Base-by-base conservation (phyloP, 2,888 invertebrate genomes). In the Lasius fuliginosus region DNA sequence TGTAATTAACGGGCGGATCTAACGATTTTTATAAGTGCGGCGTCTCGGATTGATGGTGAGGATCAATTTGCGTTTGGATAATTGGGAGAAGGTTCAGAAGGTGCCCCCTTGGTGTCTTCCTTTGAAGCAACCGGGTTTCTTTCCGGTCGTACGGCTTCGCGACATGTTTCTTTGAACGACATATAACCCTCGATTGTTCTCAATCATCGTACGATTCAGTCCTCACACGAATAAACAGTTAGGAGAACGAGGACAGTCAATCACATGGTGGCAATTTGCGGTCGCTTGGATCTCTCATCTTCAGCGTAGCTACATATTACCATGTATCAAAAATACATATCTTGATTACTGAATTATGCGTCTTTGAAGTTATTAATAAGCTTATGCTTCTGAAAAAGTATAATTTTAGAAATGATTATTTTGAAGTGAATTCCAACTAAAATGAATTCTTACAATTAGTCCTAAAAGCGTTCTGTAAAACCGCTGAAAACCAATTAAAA, bases 121-220 rank as follows among this genome's bases (percentile, higher is more conserved):
- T 68, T 67, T 77, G 64, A 69, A 77, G 42, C 49, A 42, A 36
- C 30, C 30, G 53, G 68, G 53, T 69, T 79, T 83, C 69, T 77
- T 69, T 69, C 49, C n/a, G n/a, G 12, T 65, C 56, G 68, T 69
- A 68, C 62, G 60, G 36, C 33, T 60, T 62, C 62, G 53, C 49
- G 18, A 53, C 56, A 56, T 49, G 58, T 65, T 82, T 67, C 76
- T 83, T 68, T 83, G 76, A 83, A 68, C 49, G 71, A 71, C 79
- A 36, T 60, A 81, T 71, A 81, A 81, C 27, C 71, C 71, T 60
- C 60, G 71, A 81, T 71, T 81, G 79, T 81, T 46, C 71, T 12
- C 60, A 71, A 49, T 62, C 60, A 36, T 36, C n/a, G 40, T 8
- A 4, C 56, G 56, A 15, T 9, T 36, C 71, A 46, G 33, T 71